These are phyloP conservation scores for Papilio demoleus DNA, from an alignment of 2,888 invertebrate genomes.

Conservation along the genomic window DNA sequence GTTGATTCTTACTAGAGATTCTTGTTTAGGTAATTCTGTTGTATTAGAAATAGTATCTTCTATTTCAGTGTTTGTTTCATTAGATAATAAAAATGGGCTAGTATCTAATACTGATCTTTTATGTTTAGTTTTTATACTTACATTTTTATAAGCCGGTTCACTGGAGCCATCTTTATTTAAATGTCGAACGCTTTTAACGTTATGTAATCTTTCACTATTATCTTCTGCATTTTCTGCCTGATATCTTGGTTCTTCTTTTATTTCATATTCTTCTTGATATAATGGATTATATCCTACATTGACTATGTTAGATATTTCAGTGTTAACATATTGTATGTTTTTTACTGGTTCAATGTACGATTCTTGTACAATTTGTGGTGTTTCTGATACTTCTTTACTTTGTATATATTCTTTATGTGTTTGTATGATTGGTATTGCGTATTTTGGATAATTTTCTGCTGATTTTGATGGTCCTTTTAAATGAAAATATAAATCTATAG, in stretches of 20 bases:
- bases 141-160: constrained; percentile 71
- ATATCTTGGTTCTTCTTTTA: constrained; percentile 50
- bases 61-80: constrained; percentile 45
- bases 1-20: constrained; percentile 54
- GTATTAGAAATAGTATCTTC: constrained; percentile 41
- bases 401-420: constrained; percentile 69
- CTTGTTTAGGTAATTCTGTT: constrained; percentile 51
- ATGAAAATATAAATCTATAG: constrained; percentile 71
- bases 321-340: constrained; percentile 63
- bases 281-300: constrained; percentile 50
- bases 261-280: constrained; percentile 47
- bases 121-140: constrained; percentile 63
- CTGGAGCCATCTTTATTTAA: constrained; percentile 69
- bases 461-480: constrained; percentile 59
- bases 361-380: constrained; percentile 48
- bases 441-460: constrained; percentile 53
- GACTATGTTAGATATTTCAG: constrained; percentile 63
- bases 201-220: constrained; percentile 59
- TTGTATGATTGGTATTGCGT: constrained; percentile 56
- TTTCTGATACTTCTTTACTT: constrained; percentile 67
- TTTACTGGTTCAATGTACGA: constrained; percentile 59
- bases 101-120: constrained; percentile 60
- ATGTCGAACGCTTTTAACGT: constrained; percentile 67
- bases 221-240: constrained; percentile 54
- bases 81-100: constrained; percentile 58